Evolutionary conservation across 2,797 vertebrate species (phyloP).

Genomic region (Serranus cabrilla): DNA sequence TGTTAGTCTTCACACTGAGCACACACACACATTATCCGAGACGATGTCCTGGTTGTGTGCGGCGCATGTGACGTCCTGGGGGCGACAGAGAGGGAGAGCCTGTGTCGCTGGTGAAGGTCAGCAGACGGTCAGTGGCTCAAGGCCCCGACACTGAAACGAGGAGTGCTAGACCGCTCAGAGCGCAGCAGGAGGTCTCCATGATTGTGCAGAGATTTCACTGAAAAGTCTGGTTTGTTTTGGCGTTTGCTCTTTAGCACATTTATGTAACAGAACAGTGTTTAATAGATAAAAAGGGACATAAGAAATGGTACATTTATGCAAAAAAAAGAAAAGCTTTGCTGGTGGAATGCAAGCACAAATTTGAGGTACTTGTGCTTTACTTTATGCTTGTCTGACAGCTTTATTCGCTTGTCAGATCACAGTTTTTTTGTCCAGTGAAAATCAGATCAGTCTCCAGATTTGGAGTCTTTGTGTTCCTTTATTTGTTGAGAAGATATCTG

Average conservation of each 20-base stretch:
- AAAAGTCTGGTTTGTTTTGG: conserved; percentile 3
- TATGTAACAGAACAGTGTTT: not conserved
- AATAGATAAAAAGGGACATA: not conserved
- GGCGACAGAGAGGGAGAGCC: conserved; percentile 16
- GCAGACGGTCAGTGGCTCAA: conserved; percentile 61
- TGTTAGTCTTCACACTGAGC: conserved; percentile 19
- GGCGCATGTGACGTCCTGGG: conserved; percentile 49
- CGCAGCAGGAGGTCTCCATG: not conserved
- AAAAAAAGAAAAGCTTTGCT: not conserved
- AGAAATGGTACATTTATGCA: not conserved
- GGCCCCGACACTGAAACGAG: conserved; percentile 14
- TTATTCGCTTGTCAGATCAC: no score
- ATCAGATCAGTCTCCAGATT: no score
- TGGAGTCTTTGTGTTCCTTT: no score
- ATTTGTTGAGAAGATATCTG: no score
- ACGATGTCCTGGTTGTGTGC: conserved; percentile 48
- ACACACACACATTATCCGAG: not conserved
- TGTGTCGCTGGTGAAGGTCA: conserved; percentile 63
- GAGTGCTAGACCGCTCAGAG: not conserved
- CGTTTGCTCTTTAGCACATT: not conserved
- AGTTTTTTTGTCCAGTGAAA: no score
- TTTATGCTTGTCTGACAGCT: no score
- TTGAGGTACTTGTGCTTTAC: no score
- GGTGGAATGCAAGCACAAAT: no score
- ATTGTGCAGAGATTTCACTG: not conserved